Conservation (phyloP, 2,888 invertebrate genomes). For the Drosophila greeni region DNA sequence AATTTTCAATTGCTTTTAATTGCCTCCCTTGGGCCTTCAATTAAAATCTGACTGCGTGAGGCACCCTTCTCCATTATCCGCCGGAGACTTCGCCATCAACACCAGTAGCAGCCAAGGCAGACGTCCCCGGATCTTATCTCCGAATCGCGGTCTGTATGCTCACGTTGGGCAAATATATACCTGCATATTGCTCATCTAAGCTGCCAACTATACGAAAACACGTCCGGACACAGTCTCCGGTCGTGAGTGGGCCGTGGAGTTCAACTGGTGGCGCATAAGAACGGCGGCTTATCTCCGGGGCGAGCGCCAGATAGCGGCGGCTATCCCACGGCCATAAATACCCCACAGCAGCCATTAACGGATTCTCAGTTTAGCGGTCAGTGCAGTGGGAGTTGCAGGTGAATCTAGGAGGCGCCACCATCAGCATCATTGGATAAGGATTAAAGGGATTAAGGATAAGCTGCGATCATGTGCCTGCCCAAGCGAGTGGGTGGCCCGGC, state of each 20-base stretch:
- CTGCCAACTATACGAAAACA: constrained; percentile 39
- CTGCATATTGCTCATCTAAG: constrained; percentile 40
- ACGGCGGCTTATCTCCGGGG: constrained; percentile 21
- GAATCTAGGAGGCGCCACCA: background rate
- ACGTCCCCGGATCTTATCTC: constrained; percentile 56
- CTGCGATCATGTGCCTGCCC: constrained; percentile 68
- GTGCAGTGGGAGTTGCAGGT: constrained; percentile 17
- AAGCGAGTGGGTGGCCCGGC: constrained; percentile 56
- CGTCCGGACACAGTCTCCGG: constrained; percentile 24
- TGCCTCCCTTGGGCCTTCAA: constrained; percentile 33
- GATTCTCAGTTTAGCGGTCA: constrained; percentile 53
- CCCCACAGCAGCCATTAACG: constrained; percentile 33
- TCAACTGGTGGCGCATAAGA: constrained; percentile 54
- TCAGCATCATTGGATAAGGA: background rate
- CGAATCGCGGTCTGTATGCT: constrained; percentile 64
- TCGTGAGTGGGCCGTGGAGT: constrained; percentile 16
- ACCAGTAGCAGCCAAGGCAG: constrained; percentile 35
- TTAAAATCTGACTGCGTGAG: constrained; percentile 30
- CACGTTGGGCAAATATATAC: constrained; percentile 69
- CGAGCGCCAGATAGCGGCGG: constrained; percentile 46
- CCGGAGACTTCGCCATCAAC: constrained; percentile 43
- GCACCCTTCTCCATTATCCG: constrained; percentile 33
- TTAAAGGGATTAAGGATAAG: constrained; percentile 1
- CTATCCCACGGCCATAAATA: constrained; percentile 56
- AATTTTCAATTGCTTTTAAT: constrained; percentile 53